Evolutionary conservation across 53 echinoderm and acorn worm genomes (phyloP).

Genomic region (Luidia sarsii): DNA sequence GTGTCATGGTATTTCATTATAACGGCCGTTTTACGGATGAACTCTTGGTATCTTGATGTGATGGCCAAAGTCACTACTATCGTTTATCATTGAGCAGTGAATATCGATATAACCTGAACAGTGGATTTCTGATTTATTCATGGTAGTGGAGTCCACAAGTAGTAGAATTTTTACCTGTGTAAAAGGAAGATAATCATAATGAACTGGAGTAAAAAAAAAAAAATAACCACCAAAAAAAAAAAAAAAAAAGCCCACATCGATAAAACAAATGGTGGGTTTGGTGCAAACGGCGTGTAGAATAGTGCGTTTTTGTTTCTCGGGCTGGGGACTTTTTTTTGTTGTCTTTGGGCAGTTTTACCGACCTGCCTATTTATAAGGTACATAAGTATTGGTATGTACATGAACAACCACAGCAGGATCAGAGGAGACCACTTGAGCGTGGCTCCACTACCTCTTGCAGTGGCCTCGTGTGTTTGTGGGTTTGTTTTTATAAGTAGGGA

Average conservation of each 20-base stretch:
- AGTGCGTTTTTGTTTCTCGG: too few species aligned
- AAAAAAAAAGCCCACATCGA: too few species aligned
- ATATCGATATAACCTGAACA: slow-evolving; percentile 22
- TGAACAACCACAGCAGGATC: background rate
- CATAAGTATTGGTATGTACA: background rate
- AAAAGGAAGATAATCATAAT: background rate
- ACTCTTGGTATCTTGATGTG: slow-evolving; percentile 25
- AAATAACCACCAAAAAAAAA: too few species aligned
- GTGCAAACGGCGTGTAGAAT: too few species aligned
- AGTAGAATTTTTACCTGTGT: slow-evolving; percentile 37
- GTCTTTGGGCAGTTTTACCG: too few species aligned
- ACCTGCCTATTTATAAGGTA: background rate
- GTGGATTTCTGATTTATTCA: slow-evolving; percentile 10
- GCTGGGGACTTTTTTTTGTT: too few species aligned
- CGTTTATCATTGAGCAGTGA: background rate
- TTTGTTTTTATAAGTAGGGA: background rate
- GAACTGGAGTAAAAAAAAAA: too few species aligned
- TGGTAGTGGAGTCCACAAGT: background rate
- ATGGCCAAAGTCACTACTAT: slow-evolving; percentile 17
- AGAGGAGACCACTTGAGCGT: slow-evolving; percentile 1
- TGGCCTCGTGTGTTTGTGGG: background rate
- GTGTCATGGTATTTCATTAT: slow-evolving; percentile 32
- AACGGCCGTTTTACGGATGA: too few species aligned
- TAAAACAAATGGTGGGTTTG: background rate
- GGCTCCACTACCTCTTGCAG: background rate